phyloP scores from a whole-genome alignment of 2,888 invertebrate species.

The Perithous albicinctus region DNA sequence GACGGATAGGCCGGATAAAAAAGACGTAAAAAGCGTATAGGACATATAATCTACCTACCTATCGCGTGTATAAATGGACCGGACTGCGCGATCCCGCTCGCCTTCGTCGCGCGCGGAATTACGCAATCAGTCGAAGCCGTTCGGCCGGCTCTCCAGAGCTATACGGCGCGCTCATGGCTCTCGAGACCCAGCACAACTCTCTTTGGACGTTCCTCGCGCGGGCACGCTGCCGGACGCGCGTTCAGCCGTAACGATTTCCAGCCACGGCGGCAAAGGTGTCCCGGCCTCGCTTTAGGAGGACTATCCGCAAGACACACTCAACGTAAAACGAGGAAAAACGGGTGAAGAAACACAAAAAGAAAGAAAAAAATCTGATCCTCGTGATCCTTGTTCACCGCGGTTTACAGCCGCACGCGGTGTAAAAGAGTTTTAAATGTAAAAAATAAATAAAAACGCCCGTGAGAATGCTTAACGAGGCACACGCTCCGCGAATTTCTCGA shows the following conservation, averaged over 20 bases:
- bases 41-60: constrained; percentile 71
- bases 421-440: constrained; percentile 51
- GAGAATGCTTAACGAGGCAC: background rate
- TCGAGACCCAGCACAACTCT: constrained; percentile 62
- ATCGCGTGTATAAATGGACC: constrained; percentile 79
- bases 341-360: constrained; percentile 17
- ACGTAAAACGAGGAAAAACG: constrained; percentile 28
- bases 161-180: constrained; percentile 39
- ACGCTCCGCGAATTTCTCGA: background rate
- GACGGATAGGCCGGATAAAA: constrained; percentile 64
- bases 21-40: constrained; percentile 65
- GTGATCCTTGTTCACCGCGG: constrained; percentile 58
- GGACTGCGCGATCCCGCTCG: constrained; percentile 82
- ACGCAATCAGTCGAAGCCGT: constrained; percentile 83
- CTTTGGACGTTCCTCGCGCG: constrained; percentile 66
- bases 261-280: constrained; percentile 65
- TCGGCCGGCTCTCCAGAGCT: constrained; percentile 76
- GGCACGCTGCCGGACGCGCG: constrained; percentile 67
- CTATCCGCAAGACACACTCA: constrained; percentile 62
- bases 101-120: constrained; percentile 82
- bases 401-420: constrained; percentile 63
- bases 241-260: constrained; percentile 71
- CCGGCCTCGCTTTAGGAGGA: constrained; percentile 68
- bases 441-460: background rate
- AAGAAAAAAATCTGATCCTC: constrained; percentile 53